A percentile compares a stretch with the other conserved stretches of the same genome.
These are phyloP conservation scores for Microplitis deprimator DNA, from an alignment of 2,888 invertebrate species.

Conservation along the genomic window DNA sequence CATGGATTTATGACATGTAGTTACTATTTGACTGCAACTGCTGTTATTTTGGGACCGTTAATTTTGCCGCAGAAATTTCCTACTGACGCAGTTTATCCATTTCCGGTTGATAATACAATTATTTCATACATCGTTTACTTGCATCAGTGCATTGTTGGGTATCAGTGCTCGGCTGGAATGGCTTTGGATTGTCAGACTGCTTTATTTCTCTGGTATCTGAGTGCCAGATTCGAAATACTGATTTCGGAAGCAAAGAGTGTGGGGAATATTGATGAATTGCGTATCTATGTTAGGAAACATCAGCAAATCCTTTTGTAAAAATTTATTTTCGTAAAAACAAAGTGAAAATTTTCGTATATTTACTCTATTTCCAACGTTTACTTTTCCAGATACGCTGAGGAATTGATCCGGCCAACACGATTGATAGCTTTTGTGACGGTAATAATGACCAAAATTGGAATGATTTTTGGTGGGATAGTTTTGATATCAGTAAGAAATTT, in stretches of 20 bases:
- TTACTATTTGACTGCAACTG: conserved; percentile 13
- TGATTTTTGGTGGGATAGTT: conserved; percentile 50
- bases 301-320: conserved; percentile 45
- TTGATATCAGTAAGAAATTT: conserved; percentile 36
- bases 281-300: conserved; percentile 51
- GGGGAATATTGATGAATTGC: conserved; percentile 40
- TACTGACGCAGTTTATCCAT: conserved; percentile 44
- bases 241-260: conserved; percentile 43
- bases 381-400: conserved; percentile 36
- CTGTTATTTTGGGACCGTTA: conserved; percentile 39
- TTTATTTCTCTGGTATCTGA: conserved; percentile 53
- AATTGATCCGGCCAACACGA: conserved; percentile 38
- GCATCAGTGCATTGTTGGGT: conserved; percentile 52
- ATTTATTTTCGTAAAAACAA: conserved; percentile 24
- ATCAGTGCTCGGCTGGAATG: conserved; percentile 51
- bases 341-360: too few relatives aligned
- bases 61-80: conserved; percentile 40
- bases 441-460: conserved; percentile 33
- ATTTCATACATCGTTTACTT: conserved; percentile 46
- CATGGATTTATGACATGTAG: background rate
- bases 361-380: too few relatives aligned
- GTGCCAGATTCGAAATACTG: conserved; percentile 49
- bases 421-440: conserved; percentile 40
- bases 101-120: conserved; percentile 46
- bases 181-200: conserved; percentile 53